Percentiles rank a stretch among this genome's conserved stretches.
Evolutionary conservation across 2,113 vertebrate species (phyloP).

Genomic region (Callipepla californica): DNA sequence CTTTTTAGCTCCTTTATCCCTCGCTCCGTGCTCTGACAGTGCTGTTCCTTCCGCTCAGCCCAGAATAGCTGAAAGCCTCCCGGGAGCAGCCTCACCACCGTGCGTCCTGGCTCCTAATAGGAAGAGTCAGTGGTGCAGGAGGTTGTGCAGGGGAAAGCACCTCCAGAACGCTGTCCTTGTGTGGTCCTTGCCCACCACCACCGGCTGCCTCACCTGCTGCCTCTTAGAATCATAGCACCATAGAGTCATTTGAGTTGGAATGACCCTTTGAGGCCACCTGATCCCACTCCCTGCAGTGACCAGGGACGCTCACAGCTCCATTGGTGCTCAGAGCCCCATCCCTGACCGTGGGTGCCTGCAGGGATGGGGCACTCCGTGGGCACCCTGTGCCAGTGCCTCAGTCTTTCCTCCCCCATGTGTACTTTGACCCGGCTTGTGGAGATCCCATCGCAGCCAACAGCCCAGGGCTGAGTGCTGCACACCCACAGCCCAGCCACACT

Average conservation of each 20-base stretch:
- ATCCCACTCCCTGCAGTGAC: not conserved
- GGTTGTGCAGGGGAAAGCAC: not conserved
- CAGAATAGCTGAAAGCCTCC: slow-evolving; percentile 58
- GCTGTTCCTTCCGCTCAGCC: slow-evolving; percentile 49
- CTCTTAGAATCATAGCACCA: not conserved
- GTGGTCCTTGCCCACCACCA: not conserved
- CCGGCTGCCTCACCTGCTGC: not conserved
- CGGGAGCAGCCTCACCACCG: slow-evolving; percentile 37
- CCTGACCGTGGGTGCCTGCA: too few species aligned
- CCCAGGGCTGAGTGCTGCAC: too few species aligned
- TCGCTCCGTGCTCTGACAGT: not conserved
- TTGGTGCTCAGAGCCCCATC: not conserved
- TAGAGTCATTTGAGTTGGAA: not conserved
- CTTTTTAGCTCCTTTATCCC: slow-evolving; percentile 67
- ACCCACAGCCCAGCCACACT: too few species aligned
- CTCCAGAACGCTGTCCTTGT: not conserved
- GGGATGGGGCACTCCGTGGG: too few species aligned
- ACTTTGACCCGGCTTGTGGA: too few species aligned
- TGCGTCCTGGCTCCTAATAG: not conserved
- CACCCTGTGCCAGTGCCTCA: too few species aligned
- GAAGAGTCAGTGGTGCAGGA: not conserved
- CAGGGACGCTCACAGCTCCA: not conserved
- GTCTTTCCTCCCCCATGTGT: too few species aligned
- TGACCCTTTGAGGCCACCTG: not conserved
- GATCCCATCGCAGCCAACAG: too few species aligned